Evolutionary conservation across 1,140 invertebrate genomes (phyloP).

Genomic region (Sminthurinus signatus): DNA sequence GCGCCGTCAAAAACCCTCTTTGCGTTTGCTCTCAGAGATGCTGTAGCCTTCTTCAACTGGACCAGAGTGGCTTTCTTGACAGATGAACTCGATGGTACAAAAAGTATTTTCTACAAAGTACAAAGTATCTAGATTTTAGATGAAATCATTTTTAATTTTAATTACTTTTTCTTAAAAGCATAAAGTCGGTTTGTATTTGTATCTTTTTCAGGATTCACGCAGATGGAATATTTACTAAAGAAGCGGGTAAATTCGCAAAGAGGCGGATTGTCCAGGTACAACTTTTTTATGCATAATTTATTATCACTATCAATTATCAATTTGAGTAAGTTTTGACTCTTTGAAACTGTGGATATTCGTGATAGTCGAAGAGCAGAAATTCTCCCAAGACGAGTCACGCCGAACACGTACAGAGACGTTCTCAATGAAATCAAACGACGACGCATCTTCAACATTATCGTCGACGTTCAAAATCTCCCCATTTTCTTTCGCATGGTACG

Average conservation of each 20-base stretch:
- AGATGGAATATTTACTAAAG: constrained; percentile 74
- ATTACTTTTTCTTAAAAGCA: too few species aligned
- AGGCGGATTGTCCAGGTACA: constrained; percentile 30
- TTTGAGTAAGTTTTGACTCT: too few species aligned
- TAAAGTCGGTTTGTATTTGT: too few species aligned
- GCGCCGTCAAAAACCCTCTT: constrained; percentile 77
- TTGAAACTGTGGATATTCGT: too few species aligned
- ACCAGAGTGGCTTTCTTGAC: constrained; percentile 87
- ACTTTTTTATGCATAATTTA: too few species aligned
- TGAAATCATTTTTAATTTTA: too few species aligned
- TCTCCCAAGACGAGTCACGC: constrained; percentile 70
- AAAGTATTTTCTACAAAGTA: too few species aligned
- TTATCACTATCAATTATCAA: too few species aligned
- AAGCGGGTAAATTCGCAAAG: constrained; percentile 59
- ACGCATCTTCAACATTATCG: constrained; percentile 74
- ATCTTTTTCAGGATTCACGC: constrained; percentile 66
- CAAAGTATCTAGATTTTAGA: too few species aligned
- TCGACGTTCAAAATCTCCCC: constrained; percentile 70
- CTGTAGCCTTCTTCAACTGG: constrained; percentile 86
- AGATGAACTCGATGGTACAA: constrained; percentile 72
- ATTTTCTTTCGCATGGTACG: constrained; percentile 75
- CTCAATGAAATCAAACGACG: constrained; percentile 71
- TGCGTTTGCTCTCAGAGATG: constrained; percentile 75
- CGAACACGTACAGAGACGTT: constrained; percentile 67
- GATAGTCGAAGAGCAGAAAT: constrained; percentile 55